Evolutionary conservation across 2,797 vertebrate genomes (phyloP), one percentile per base, ranked within the genome.

Genomic region (Argyrosomus regius): DNA sequence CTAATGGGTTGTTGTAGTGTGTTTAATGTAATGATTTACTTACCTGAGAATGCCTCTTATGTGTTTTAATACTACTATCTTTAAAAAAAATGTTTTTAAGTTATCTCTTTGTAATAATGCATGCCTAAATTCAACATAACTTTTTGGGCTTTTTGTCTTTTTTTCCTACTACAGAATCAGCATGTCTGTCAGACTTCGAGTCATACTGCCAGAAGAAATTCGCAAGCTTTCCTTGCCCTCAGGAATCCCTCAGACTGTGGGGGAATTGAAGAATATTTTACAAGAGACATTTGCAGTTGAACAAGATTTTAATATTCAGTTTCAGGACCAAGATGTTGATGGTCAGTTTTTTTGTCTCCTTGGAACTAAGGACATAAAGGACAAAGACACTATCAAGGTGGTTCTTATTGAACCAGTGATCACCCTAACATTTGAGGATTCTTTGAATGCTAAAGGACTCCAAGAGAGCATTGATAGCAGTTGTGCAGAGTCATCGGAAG

Each of bases 351-450:
- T 48, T 18, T 17, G 11, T 48, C 3, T 48, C 5, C 46, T 56
- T 26, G 17, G 26, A 56, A 26, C 6, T 1, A 56, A 14, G 10
- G 70, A 86, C 12, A 39, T 80, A 43, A 61, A 84, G 50, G 73
- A 88, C 57, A 80, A 62, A 46, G 71, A 67, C 70, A 81, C 59
- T 1, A 60, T 87, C 26, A 85, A 78, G 59, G 77, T 83, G 26
- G 70, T 84, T 67, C 67, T 71, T 68, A 18, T 10, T 66, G 24
- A 64, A 68, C 75, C 68, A 52, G 45, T 74, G 24, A 58, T 72
- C 48, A 53, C 66, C 31, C 41, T 66, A 41, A 75, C 28, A n/a
- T 26, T 59, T 68, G 63, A 67, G 20, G 72, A 79, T 57, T 74
- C 50, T 18, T 26, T 56, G n/a, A 56, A 49, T 68, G 28, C 22